A percentile compares a stretch with the other conserved stretches of the same genome.
Evolutionary conservation across 2,113 vertebrate genomes (phyloP).

Genomic region (Bos indicus): DNA sequence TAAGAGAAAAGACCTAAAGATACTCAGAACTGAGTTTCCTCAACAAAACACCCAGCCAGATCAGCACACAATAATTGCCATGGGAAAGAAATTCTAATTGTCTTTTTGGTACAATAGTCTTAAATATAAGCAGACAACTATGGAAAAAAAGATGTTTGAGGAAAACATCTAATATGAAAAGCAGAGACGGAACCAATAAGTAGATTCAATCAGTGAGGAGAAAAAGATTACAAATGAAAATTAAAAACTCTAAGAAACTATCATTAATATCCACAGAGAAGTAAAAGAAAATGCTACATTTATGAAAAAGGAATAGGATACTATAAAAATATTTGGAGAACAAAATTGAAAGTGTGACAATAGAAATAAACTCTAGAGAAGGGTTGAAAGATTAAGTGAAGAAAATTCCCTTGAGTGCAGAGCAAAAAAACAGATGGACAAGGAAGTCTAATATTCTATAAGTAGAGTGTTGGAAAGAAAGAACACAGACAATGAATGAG

Average conservation of each 20-base stretch:
- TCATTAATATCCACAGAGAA: neutral
- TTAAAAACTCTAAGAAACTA: neutral
- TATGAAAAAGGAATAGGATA: neutral
- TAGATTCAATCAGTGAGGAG: neutral
- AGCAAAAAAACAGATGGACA: neutral
- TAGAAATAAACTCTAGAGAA: neutral
- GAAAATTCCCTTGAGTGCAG: neutral
- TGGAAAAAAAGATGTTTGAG: neutral
- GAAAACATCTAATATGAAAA: neutral
- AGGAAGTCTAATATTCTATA: neutral
- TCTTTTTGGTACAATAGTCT: neutral
- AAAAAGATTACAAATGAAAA: neutral
- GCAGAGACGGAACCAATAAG: neutral
- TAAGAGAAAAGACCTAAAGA: neutral
- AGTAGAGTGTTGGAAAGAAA: neutral
- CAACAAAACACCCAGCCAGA: neutral
- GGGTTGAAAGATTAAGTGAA: neutral
- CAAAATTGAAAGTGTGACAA: neutral
- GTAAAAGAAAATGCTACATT: neutral
- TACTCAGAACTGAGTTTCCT: neutral
- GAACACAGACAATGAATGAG: neutral
- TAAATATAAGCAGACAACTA: neutral
- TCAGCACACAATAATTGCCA: neutral
- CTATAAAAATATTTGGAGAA: neutral
- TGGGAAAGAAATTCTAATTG: neutral